Evolutionary conservation across 1,140 invertebrate species (phyloP).

Genomic region (Eurosta solidaginis): DNA sequence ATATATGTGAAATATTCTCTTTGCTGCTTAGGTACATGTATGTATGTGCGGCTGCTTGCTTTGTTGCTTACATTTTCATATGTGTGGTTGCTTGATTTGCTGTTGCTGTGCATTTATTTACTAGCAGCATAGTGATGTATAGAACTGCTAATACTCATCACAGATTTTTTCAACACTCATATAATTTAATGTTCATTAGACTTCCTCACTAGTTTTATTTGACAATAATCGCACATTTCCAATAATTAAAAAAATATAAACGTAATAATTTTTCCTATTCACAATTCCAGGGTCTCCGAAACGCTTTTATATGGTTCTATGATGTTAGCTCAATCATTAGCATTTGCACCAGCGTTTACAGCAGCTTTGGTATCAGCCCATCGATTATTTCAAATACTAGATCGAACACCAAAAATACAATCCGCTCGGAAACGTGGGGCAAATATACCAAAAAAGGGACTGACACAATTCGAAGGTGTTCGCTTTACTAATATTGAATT

Average conservation of each 20-base stretch:
- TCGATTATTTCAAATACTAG: constrained; percentile 69
- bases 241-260: not conserved
- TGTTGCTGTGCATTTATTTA: too few species aligned
- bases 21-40: too few species aligned
- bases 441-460: constrained; percentile 64
- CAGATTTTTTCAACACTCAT: too few species aligned
- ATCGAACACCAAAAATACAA: constrained; percentile 63
- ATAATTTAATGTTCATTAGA: too few species aligned
- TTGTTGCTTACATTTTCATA: too few species aligned
- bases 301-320: constrained; percentile 85
- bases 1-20: too few species aligned
- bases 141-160: too few species aligned
- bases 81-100: too few species aligned
- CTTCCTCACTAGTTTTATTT: too few species aligned
- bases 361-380: constrained; percentile 81
- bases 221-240: not conserved
- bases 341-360: constrained; percentile 85
- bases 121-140: too few species aligned
- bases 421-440: constrained; percentile 42
- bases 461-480: constrained; percentile 59
- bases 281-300: constrained; percentile 73
- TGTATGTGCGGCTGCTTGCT: too few species aligned
- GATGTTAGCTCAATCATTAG: constrained; percentile 83
- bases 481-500: constrained; percentile 68
- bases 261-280: not conserved